Base-by-base conservation (phyloP, 1,140 invertebrate genomes). In the Pseudachorutes palmiensis region DNA sequence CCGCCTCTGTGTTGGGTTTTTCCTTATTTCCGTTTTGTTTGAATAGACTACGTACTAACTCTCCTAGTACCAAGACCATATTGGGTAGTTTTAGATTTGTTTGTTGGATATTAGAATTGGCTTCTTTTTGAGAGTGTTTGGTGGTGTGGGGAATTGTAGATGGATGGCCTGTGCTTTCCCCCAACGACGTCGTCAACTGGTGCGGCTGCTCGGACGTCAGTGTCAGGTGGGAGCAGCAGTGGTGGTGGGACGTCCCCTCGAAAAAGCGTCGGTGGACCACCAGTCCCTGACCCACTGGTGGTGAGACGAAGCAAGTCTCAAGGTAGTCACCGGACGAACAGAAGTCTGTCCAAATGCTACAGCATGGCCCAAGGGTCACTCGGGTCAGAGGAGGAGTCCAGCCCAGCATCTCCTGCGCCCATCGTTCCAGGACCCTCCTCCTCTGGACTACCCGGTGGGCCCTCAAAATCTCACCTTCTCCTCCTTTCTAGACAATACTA, bases 311-410 rank as follows among this genome's bases (percentile, higher is more conserved):
- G 87, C 78, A 87, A 88, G 80, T 88, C 86, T 81, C 89, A 91
- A 89, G 89, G 89, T 89, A 91, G 89, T 84, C 74, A 76, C 67
- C 86, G 88, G 68, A 66, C 64, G 67, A 67, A 73, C 58, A 62
- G 72, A 83, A 88, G 87, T 83, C 86, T 90, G 79, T 87, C 88
- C 83, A 89, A 89, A 84, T 89, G 88, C 83, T 85, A 89, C 80
- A 88, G 87, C 79, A 87, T 88, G 75, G 86, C 87, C 86, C 80
- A 85, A 84, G 76, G 86, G 86, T 77, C 84, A 85, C 33, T 41
- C 41, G 61, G 80, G 70, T 64, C 70, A 70, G 75, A 70, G 71
- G 76, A 77, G 76, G 74, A 75, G 75, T 75, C 74, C 80, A 79
- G 80, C 76, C 76, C 76, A 75, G 76, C 75, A 76, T 77, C 77